Evolutionary conservation across 2,888 invertebrate species (phyloP), one percentile per base, ranked within the genome.

Genomic region (Aspidapion aeneum): DNA sequence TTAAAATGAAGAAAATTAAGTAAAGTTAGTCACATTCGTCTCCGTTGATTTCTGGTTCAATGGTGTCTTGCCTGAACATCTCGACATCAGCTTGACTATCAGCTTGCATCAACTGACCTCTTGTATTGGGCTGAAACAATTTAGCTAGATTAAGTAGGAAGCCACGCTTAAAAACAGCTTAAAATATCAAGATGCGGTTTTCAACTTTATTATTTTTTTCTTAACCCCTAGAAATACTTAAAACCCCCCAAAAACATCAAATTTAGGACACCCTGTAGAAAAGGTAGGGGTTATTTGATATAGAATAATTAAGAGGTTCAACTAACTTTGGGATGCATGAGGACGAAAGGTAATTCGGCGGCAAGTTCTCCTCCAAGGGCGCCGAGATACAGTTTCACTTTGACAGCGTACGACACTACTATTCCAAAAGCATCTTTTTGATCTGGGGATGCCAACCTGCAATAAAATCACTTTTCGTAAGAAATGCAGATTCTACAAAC

Each of bases 361-460:
- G 91, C 87, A 56, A 98, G 82, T 82, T 97, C 96, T 2, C 97
- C 96, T 65, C 93, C 94, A 69, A 97, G 84, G 57, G 96, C 94
- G 18, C 94, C 96, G 69, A 98, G 85, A 79, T 94, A 95, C 58
- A 98, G 85, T 81, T 96, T 95, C 59, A 96, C 94, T 82, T 96
- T 97, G 50, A 94, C 94, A 62, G 93, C 93, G 84, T 98, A 98
- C 51, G 95, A 96, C 12, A 98, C 96, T 70, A 97, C 90, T 74
- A 97, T 96, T 65, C 97, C 97, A 77, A 97, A 94, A 58, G 94
- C 92, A 80, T 97, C 96, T 66, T 94, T 89, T 73, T 93, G 90
- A 73, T 94, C 94, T 12, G 93, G 89, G 68, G 87, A 84, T 35
- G 87, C 85, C 66, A 90, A 79, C 63, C 89, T 90, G 72, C 19